A percentile compares a stretch with the other conserved stretches of the same genome.
phyloP scores from a whole-genome alignment of 2,888 invertebrate species.

The Callinectes sapidus region DNA sequence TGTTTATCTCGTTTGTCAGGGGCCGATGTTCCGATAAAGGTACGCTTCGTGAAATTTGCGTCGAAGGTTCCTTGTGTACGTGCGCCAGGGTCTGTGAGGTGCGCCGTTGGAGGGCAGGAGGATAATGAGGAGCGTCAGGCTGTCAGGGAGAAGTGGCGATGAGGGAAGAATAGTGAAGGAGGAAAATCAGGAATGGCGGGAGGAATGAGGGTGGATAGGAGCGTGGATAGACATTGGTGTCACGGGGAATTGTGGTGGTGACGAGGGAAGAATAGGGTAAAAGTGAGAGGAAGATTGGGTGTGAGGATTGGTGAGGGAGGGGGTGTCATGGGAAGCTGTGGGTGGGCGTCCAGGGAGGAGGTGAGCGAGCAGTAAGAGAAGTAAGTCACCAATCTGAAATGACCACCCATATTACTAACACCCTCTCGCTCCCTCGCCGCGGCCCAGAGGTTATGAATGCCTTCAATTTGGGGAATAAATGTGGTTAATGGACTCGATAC shows the following conservation, averaged over 20 bases:
- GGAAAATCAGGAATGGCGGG: neutral
- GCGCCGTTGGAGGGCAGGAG: neutral
- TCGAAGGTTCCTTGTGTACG: neutral
- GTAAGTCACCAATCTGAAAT: neutral
- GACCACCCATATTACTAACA: neutral
- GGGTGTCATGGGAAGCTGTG: neutral
- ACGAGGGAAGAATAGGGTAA: neutral
- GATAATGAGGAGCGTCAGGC: neutral
- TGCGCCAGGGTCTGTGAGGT: neutral
- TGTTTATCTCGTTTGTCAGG: neutral
- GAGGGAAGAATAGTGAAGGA: neutral
- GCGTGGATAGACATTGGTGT: neutral
- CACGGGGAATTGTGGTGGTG: neutral
- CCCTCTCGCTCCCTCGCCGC: neutral
- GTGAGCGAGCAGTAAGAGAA: neutral
- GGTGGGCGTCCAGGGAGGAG: neutral
- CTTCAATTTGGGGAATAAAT: slow-evolving; percentile 56
- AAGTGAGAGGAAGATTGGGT: neutral
- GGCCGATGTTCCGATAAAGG: neutral
- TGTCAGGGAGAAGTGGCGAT: neutral
- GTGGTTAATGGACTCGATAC: slow-evolving; percentile 44
- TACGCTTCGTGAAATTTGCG: neutral
- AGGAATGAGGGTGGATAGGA: neutral
- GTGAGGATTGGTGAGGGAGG: neutral
- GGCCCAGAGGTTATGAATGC: slow-evolving; percentile 46